Conservation (phyloP, 2,888 invertebrate genomes). For the Himalopsyche japonica region DNA sequence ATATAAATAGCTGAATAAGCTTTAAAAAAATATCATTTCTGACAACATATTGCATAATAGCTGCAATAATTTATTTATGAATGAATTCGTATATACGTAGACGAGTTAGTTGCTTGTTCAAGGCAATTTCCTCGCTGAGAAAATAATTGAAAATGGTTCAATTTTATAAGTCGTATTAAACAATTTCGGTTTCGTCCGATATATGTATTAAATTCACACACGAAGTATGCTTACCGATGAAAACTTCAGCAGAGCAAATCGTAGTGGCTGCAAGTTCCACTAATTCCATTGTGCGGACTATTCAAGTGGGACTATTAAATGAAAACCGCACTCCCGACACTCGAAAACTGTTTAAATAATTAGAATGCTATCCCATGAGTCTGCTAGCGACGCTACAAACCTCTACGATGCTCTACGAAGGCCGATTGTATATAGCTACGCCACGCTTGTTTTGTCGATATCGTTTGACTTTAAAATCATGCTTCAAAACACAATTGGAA, state of each 20-base stretch:
- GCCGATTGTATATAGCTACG: not conserved
- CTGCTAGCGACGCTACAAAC: not conserved
- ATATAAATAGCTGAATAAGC: too few species aligned
- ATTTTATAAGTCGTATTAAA: too few species aligned
- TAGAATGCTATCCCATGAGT: not conserved
- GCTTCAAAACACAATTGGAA: not conserved
- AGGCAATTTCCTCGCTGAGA: too few species aligned
- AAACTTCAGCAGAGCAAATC: not conserved
- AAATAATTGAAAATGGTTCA: too few species aligned
- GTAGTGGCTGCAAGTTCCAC: not conserved
- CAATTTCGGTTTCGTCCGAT: too few species aligned
- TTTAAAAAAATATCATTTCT: too few species aligned
- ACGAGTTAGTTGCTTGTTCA: too few species aligned
- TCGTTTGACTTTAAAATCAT: not conserved
- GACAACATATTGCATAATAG: too few species aligned
- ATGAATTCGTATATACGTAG: too few species aligned
- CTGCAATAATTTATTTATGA: too few species aligned
- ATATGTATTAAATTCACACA: too few species aligned
- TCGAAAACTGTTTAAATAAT: not conserved
- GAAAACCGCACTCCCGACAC: not conserved
- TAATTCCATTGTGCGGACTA: not conserved
- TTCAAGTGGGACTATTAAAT: not conserved
- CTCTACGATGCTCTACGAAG: not conserved
- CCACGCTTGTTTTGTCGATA: not conserved
- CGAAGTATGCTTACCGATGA: not conserved